These are phyloP conservation scores for Clarias platycephalus DNA, from an alignment of 2,797 vertebrate genomes.

Conservation along the genomic window DNA sequence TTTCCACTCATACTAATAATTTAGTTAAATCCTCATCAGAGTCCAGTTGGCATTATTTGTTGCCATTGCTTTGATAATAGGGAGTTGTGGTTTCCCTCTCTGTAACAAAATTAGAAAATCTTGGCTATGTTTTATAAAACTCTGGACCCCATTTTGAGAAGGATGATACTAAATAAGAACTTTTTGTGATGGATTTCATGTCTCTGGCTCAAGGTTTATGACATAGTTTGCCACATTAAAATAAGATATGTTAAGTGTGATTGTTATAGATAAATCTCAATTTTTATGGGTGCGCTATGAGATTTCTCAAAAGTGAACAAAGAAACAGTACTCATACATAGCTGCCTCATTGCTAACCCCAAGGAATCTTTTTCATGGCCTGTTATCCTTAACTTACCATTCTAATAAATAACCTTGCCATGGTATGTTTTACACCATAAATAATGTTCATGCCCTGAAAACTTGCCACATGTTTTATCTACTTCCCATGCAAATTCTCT, in stretches of 20 bases:
- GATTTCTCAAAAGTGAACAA: neutral
- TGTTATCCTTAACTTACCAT: neutral
- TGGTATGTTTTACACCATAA: neutral
- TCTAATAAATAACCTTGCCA: neutral
- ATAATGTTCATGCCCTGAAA: neutral
- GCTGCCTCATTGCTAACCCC: neutral
- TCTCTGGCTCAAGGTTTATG: neutral
- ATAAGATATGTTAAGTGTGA: neutral
- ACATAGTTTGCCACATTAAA: neutral
- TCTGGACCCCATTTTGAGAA: neutral
- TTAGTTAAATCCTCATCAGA: neutral
- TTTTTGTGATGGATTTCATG: neutral
- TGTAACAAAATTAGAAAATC: neutral
- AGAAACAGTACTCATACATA: neutral
- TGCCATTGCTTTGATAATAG: neutral
- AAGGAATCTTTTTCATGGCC: neutral
- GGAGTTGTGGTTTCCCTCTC: neutral
- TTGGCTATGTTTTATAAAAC: neutral
- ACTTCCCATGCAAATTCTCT: neutral
- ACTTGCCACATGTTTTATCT: neutral
- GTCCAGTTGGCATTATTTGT: neutral
- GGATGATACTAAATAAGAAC: neutral
- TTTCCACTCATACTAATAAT: neutral
- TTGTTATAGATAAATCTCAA: neutral
- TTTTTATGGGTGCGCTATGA: neutral